Conservation (phyloP, 1,140 invertebrate genomes). For the Argopecten irradians region DNA sequence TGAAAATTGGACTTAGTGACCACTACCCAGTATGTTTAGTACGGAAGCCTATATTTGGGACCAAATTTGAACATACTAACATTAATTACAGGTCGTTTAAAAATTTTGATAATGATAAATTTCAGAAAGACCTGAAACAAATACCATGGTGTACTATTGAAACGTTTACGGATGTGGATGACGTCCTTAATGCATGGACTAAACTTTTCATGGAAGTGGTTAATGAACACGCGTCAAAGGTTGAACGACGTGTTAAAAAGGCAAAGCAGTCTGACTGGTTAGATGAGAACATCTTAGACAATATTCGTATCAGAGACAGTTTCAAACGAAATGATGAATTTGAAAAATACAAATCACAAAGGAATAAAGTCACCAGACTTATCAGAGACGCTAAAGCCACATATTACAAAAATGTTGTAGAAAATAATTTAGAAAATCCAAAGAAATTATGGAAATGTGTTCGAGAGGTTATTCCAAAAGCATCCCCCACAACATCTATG, state of each 20-base stretch:
- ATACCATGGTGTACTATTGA: neutral
- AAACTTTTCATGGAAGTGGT: neutral
- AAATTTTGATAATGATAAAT: neutral
- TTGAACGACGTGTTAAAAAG: neutral
- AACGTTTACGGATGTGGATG: neutral
- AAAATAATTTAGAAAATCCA: neutral
- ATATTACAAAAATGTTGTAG: neutral
- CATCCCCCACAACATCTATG: too few species aligned
- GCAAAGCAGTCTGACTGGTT: neutral
- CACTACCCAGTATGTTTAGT: neutral
- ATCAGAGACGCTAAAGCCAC: neutral
- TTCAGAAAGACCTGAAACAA: neutral
- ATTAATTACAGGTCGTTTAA: neutral
- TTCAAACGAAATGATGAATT: neutral
- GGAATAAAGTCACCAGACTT: neutral
- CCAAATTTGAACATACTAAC: neutral
- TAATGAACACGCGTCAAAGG: neutral
- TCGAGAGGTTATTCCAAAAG: neutral
- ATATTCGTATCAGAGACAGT: neutral
- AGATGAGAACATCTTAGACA: neutral
- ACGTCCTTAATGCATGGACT: neutral
- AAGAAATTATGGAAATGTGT: neutral
- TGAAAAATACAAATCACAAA: neutral
- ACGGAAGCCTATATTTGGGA: neutral
- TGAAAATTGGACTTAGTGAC: neutral